Percentiles rank a stretch among this genome's conserved stretches.
phyloP scores from a whole-genome alignment of 2,888 invertebrate species.

The Phaonia tiefii region DNA sequence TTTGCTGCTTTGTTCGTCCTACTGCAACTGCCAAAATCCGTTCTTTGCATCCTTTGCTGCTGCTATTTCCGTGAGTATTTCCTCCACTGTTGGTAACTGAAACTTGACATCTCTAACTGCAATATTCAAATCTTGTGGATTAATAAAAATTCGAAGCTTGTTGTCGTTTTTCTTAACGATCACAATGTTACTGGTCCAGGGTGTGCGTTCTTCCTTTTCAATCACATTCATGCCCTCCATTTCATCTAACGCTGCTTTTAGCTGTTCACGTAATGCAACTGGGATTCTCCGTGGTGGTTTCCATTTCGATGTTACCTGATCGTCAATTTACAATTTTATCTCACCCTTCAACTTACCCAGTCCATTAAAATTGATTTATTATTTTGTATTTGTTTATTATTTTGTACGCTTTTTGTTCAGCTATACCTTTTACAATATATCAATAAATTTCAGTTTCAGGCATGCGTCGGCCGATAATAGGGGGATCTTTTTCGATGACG shows the following conservation, averaged over 20 bases:
- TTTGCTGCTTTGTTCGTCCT: conserved; percentile 26
- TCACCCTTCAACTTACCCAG: conserved; percentile 14
- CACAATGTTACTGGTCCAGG: conserved; percentile 28
- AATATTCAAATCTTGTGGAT: conserved; percentile 8
- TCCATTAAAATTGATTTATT: conserved; percentile 10
- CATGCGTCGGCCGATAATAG: conserved; percentile 14
- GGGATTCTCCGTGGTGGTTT: no score
- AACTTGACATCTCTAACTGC: conserved; percentile 22
- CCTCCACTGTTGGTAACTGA: no score
- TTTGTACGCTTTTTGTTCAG: conserved; percentile 1
- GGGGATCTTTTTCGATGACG: no score
- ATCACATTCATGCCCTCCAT: conserved; percentile 13
- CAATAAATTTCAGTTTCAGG: conserved; percentile 8
- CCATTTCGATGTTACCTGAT: background rate
- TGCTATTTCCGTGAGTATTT: conserved; percentile 12
- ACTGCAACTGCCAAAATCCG: conserved; percentile 34
- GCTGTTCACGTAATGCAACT: conserved; percentile 24
- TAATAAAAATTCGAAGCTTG: conserved; percentile 22
- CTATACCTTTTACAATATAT: conserved; percentile 8
- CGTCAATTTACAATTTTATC: conserved; percentile 27
- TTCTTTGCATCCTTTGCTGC: conserved; percentile 18
- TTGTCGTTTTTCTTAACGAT: conserved; percentile 11
- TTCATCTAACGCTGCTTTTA: conserved; percentile 10
- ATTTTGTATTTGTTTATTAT: conserved; percentile 24
- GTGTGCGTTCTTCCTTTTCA: conserved; percentile 12